Percentiles rank a stretch among this genome's conserved stretches.
These are phyloP conservation scores for Carettochelys insculpta DNA, from an alignment of 2,113 vertebrate genomes.

Conservation along the genomic window DNA sequence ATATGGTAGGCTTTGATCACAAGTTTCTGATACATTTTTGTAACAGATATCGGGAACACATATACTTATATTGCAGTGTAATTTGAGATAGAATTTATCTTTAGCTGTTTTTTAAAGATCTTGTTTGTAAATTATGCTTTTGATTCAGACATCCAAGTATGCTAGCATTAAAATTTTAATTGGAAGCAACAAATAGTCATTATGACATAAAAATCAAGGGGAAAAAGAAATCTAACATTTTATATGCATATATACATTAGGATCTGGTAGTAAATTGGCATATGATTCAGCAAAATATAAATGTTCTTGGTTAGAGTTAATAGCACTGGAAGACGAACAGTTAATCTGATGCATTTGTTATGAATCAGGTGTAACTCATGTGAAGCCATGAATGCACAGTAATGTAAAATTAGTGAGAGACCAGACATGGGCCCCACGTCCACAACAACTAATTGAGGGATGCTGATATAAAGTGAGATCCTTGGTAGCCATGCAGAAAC, in stretches of 20 bases:
- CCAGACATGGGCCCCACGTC: neutral
- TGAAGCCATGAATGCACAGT: neutral
- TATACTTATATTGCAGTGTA: slow-evolving; percentile 2
- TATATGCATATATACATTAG: neutral
- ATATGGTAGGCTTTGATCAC: neutral
- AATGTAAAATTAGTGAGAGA: neutral
- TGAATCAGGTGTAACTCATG: neutral
- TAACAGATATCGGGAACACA: neutral
- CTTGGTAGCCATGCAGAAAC: rapidly evolving
- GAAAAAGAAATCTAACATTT: neutral
- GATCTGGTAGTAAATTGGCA: neutral
- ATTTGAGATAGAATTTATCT: slow-evolving; percentile 7
- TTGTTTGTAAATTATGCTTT: neutral
- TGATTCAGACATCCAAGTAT: slow-evolving; percentile 19
- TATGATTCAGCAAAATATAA: neutral
- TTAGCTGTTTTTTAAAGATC: neutral
- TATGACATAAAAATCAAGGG: slow-evolving; percentile 14
- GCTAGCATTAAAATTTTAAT: slow-evolving; percentile 22
- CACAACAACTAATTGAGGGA: neutral
- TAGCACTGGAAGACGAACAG: rapidly evolving
- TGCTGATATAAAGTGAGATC: neutral
- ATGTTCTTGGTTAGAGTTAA: neutral
- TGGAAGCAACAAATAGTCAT: slow-evolving; percentile 43
- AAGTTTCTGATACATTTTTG: neutral
- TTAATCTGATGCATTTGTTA: too few species aligned